Evolutionary conservation across 2,113 vertebrate species (phyloP), one percentile per base, ranked within the genome.

Genomic region (Oreotrochilus melanogaster): DNA sequence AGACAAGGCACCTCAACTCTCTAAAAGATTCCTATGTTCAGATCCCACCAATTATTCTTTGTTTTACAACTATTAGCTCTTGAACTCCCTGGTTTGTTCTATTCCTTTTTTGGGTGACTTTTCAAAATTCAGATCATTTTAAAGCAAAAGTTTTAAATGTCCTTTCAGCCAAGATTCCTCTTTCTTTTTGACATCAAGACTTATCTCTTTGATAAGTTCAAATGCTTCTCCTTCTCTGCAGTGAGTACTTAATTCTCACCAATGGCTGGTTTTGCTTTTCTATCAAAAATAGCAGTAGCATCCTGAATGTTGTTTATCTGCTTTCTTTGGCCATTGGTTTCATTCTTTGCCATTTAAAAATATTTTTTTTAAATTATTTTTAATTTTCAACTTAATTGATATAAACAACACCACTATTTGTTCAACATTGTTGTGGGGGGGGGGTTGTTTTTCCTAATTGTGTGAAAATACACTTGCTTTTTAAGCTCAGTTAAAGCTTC

Each of bases 171-270:
- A 65, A 80, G 82, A 71, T 45, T 80, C 75, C 37, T 89, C 82
- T 96, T 96, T 96, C 74, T 96, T 92, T 97, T 78, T 91, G 88
- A 95, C 95, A 95, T 86, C 81, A 95, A 94, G 90, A 75, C 53
- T 91, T 96, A 76, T 81, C 62, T 53, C 93, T 97, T 94, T 96
- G 93, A 96, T 96, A 96, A 91, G 87, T 97, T 97, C 95, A 97
- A 94, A 94, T 95, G 54, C 62, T 95, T 94, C 76, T 74, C 35
- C 25, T 65, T 83, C 80, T 92, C 70, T 81, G 62, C 60, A 88
- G 89, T 67, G 90, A 79, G 87, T 82, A 85, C 62, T 96, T 96
- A 96, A 90, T 94, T 92, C 84, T 96, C 54, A 91, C 84, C 86
- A 95, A 66, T 90, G 74, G 35, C 85, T 96, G 74, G 35, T 88